These are phyloP conservation scores for Hyppa rectilinea DNA, from an alignment of 2,888 invertebrate genomes.

Conservation along the genomic window DNA sequence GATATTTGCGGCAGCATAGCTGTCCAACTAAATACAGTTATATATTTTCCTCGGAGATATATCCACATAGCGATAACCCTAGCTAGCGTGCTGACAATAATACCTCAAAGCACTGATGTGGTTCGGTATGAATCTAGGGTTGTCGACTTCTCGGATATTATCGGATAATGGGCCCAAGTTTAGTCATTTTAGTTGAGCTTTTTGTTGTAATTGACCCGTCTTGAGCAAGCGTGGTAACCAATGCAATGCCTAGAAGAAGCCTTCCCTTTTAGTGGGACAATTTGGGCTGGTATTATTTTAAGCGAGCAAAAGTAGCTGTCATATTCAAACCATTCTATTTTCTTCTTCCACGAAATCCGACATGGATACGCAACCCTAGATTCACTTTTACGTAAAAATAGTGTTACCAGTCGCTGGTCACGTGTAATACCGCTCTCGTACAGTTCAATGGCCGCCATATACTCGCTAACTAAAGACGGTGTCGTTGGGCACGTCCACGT, in stretches of 20 bases:
- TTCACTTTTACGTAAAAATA: not conserved
- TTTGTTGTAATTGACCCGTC: not conserved
- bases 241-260: too few relatives aligned
- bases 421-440: constrained; percentile 1
- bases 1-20: constrained; percentile 47
- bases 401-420: constrained; percentile 7
- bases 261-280: not conserved
- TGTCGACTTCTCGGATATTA: constrained; percentile 12
- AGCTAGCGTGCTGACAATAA: constrained; percentile 2
- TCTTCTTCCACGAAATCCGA: not conserved
- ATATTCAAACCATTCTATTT: not conserved
- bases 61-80: constrained; percentile 42
- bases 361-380: constrained; percentile 23
- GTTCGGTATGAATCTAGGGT: constrained; percentile 21
- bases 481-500: constrained; percentile 81
- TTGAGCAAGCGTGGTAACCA: too few relatives aligned
- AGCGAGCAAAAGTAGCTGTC: constrained; percentile 14
- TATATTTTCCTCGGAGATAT: constrained; percentile 44
- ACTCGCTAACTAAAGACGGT: constrained; percentile 85
- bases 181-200: not conserved
- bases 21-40: constrained; percentile 52
- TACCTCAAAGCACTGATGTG: not conserved
- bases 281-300: not conserved
- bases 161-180: constrained; percentile 1
- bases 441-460: not conserved